Conservation (phyloP, 2,113 vertebrate genomes). For the Ivindomyrus marchei region DNA sequence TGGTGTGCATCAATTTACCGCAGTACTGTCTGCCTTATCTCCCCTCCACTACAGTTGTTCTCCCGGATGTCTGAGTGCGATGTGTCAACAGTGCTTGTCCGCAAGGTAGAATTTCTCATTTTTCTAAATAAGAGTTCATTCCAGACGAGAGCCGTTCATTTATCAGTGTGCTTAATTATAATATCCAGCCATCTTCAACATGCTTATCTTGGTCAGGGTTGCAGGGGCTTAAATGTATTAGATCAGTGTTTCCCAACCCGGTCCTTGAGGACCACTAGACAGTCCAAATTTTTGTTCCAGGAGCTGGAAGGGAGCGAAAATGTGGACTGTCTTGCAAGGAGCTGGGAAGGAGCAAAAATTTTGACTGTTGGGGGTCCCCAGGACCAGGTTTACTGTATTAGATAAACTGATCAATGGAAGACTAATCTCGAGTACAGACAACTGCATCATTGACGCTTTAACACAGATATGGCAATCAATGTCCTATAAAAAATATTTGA, state of each 20-base stretch:
- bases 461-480: background rate
- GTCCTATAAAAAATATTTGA: too few relatives aligned
- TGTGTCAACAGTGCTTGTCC: background rate
- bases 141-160: background rate
- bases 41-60: background rate
- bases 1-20: background rate
- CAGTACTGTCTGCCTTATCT: background rate
- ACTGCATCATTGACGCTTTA: background rate
- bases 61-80: background rate
- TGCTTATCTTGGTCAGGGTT: background rate
- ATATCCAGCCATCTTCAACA: background rate
- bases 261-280: background rate
- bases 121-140: background rate
- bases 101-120: background rate
- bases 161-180: background rate
- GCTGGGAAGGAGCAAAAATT: background rate
- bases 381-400: background rate
- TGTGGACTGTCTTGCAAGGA: background rate
- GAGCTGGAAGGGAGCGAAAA: background rate
- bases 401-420: background rate
- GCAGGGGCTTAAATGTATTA: background rate
- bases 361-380: background rate
- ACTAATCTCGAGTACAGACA: background rate
- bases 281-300: background rate
- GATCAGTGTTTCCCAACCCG: background rate